Base-by-base conservation (phyloP, 2,888 invertebrate species). In the Stenchaetothrips biformis region DNA sequence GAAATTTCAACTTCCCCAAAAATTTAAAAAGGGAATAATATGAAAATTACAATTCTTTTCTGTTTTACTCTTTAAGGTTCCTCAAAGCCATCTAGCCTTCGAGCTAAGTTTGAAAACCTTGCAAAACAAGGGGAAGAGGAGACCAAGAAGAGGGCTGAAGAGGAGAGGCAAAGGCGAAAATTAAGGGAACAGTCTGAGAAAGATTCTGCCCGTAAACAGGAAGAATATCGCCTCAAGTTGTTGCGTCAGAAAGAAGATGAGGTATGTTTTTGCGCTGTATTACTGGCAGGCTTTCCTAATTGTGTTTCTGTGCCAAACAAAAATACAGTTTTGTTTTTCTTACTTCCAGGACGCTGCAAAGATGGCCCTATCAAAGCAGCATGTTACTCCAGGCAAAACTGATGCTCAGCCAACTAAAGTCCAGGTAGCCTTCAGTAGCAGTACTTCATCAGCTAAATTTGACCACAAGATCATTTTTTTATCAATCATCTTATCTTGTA, bases 91-190 rank as follows among this genome's bases (percentile, higher is more conserved):
- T 92, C 93, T 6, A 93, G 92, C 83, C 88, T 96, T 59, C 87
- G 93, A 48, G 94, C 93, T 25, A 93, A 92, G 86, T 97, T 97
- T 86, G 96, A 97, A 88, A 94, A 93, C 85, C 90, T 96, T 90
- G 95, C 95, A n/a, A 92, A 92, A 85, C 89, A 91, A 83, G 91
- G 90, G 47, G 93, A 93, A 85, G 92, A 92, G 87, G 93, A 93
- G 84, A 90, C 91, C 7, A 87, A 87, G 18, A 88, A 88, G 83
- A 86, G 88, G 86, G 86, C 87, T 78, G 88, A 89, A 82, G 88
- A 88, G 82, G 89, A 89, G 82, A 86, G 87, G 81, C 84, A 85
- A 77, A 86, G 86, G 79, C 84, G 89, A 74, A 84, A 87, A 81
- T 87, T 86, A 48, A 84, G 85, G 80, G 87, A 88, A 81, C 84